Base-by-base conservation (phyloP, 1,140 invertebrate species). In the Gryon sp. region DNA sequence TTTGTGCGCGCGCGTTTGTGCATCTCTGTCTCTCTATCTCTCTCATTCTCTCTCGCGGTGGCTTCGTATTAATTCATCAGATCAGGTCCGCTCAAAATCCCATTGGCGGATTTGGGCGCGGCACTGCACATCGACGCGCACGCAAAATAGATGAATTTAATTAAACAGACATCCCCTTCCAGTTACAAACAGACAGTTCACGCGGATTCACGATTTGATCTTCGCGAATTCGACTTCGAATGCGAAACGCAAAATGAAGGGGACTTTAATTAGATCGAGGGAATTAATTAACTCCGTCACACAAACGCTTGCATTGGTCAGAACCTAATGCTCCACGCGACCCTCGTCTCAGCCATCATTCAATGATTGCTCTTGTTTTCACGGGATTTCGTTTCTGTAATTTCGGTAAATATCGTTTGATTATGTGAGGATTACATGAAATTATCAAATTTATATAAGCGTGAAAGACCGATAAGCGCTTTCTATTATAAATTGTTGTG, bases 81-180 rank as follows among this genome's bases (percentile, higher is more conserved):
- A 81, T 76, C 63, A 70, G 59, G 45, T 46, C 40, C 50, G 59
- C 26, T 24, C 52, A 32, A 14, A 66, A 24, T 59, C 43, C 41
- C 43, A 30, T n/a, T n/a, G n/a, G n/a, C n/a, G 66, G 45, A 70
- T 65, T 66, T 63, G 19, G 19, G 46, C 26, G 55, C 20, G 14
- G 19, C 45, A 16, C 18, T 46, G 26, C 57, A 63, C 76, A 81
- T 76, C 73, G 76, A 65, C 46, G 75, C 78, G 76, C 76, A 80
- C 19, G 48, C 80, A 81, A 83, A 88, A 82, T 80, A 78, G 69
- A 82, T 83, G 83, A 86, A 87, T 88, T 87, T 87, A 88, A 88
- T 88, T 87, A 88, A 87, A 87, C 78, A 74, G 68, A 53, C 69
- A 38, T 53, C 50, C 50, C 48, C 15, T 41, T n/a, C n/a, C n/a